These are phyloP conservation scores for Byasa hedistus DNA, from an alignment of 2,888 invertebrate species.

Conservation along the genomic window DNA sequence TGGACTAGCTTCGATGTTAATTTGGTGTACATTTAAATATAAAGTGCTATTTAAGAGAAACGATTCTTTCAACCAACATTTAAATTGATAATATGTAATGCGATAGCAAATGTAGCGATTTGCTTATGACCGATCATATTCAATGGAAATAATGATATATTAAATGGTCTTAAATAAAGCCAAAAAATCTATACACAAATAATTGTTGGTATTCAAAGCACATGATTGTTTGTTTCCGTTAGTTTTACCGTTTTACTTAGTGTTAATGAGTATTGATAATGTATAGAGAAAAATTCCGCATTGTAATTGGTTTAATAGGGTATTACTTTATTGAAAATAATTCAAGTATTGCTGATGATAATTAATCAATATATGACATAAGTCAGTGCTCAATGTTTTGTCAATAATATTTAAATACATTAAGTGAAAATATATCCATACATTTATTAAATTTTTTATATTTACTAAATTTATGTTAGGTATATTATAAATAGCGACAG, in stretches of 20 bases:
- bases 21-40: slow-evolving; percentile 39
- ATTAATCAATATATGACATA: no score
- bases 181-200: no score
- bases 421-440: neutral
- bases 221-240: no score
- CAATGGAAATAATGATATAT: neutral
- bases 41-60: slow-evolving; percentile 14
- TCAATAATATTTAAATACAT: neutral
- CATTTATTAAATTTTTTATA: neutral
- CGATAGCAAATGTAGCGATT: slow-evolving; percentile 2
- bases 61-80: slow-evolving; percentile 2
- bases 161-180: no score
- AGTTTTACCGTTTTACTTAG: no score
- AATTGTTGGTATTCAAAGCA: no score
- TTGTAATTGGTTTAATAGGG: no score
- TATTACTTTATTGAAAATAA: no score
- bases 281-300: no score
- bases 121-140: no score
- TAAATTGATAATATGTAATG: slow-evolving; percentile 7
- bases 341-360: no score
- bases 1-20: slow-evolving; percentile 62
- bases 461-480: slow-evolving; percentile 54
- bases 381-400: neutral
- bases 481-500: slow-evolving; percentile 49
- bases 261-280: no score